Evolutionary conservation across 2,113 vertebrate species (phyloP), one percentile per base, ranked within the genome.

Genomic region (Myrmecobius fasciatus): DNA sequence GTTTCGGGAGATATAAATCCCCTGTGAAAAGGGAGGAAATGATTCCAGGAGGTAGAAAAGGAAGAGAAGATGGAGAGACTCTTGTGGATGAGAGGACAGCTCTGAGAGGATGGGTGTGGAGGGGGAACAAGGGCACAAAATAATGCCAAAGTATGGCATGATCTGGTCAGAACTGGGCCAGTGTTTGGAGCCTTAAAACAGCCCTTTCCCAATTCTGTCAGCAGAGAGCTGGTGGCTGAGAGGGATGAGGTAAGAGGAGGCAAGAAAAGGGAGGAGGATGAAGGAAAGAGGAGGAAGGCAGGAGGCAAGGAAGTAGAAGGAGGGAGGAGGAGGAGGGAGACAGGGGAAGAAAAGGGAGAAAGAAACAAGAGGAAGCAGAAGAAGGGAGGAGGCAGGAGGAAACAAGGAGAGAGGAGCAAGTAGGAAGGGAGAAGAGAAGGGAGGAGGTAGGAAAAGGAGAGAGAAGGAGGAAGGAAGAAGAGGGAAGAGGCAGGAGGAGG

Each of bases 61-160:
- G 36, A 28, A 31, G 67, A 83, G 67, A 7, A 6, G 67, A 22
- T 43, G 22, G 11, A 14, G 36, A 83, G n/a, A n/a, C n/a, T 83
- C 6, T 0, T 24, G 14, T 20, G 31, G 60, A n/a, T 75, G 4
- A 0, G 0, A 43, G 17, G 2, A 43, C 56, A 60, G 2, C 17
- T 43, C n/a, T 24, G 36, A 56, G 54, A 67, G 14, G 60, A n/a
- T 75, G 36, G 36, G 14, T 31, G 14, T 1, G 7, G 60, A 36
- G 54, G 54, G 20, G 67, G 24, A 43, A 8, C 67, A 8, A 83
- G 36, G n/a, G n/a, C 36, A 22, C 0, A 2, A 1, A 43, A 8
- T 8, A 6, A 43, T 83, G 60, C 60, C 36, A 1, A 6, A 75
- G 60, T 4, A 3, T n/a, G 12, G 56, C 56, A 67, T 0, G 4